Base-by-base conservation (phyloP, 2,888 invertebrate genomes). In the Papilio protenor region DNA sequence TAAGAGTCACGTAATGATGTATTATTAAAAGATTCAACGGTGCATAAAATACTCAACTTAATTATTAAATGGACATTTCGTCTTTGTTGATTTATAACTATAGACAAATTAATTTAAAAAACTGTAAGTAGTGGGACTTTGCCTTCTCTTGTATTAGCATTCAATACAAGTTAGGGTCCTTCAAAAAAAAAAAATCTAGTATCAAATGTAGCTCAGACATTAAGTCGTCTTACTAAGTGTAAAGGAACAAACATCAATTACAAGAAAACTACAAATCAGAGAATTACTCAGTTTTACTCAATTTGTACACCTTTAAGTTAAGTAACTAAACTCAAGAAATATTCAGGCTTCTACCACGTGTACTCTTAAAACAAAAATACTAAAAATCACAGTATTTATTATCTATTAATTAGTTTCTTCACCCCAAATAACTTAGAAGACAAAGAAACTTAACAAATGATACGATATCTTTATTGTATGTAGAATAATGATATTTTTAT, bases 1-100 rank as follows among this genome's bases (percentile, higher is more conserved):
- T 61, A 61, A 61, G n/a, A 61, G 61, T 61, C 61, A 61, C 6
- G 27, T 61, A 61, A 61, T 61, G 61, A 27, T 61, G 5, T 27
- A 61, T 61, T 5, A 27, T 16, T 61, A 61, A 27, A 23, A 61
- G 12, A 61, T n/a, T 61, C 5, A 61, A 27, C 61, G 61, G 5
- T 61, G 12, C 61, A 27, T 61, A 12, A 23, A 57, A 57, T 57
- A 61, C 27, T 61, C 27, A 61, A 61, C 14, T 61, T 61, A 61
- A 27, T 61, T 61, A 61, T 61, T 61, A 61, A 61, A 61, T 61
- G 27, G 27, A 14, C 27, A 61, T 61, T 61, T 27, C 5, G 27
- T 61, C 10, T 21, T 12, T 57, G 57, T 23, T 57, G 57, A 23
- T 57, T 57, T 21, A n/a, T 55, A 57, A 55, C 55, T 55, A 55